Percentiles rank a stretch among this genome's conserved stretches.
Evolutionary conservation across 2,797 vertebrate genomes (phyloP).

Genomic region (Myotis pilosus): DNA sequence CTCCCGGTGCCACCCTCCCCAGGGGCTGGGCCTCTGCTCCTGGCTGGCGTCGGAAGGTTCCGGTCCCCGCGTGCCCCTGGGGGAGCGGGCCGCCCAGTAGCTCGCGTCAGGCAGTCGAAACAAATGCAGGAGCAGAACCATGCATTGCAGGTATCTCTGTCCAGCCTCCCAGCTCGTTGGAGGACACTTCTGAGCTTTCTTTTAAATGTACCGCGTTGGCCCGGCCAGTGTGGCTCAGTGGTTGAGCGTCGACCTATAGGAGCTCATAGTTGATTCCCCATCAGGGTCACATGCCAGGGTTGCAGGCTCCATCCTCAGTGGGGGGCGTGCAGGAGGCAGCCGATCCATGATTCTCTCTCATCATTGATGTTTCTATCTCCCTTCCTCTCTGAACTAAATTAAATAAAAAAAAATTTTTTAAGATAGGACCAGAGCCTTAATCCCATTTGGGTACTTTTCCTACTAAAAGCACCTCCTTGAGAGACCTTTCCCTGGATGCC

Average conservation of each 20-base stretch:
- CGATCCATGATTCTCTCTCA: no score
- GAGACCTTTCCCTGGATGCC: not conserved
- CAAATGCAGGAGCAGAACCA: no score
- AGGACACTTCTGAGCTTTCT: not conserved
- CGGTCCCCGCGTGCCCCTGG: accelerated
- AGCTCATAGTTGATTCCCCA: no score
- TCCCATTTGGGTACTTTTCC: not conserved
- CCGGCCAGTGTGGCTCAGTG: not conserved
- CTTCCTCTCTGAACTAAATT: not conserved
- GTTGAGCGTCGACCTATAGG: no score
- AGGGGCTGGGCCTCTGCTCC: accelerated
- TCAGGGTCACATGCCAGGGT: no score
- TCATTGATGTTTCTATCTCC: no score
- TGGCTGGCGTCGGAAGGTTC: accelerated
- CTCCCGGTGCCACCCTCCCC: accelerated
- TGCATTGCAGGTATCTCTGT: not conserved
- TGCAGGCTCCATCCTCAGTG: no score
- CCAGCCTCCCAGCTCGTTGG: not conserved
- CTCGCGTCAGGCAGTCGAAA: no score
- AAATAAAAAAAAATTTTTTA: not conserved
- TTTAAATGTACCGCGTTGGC: not conserved
- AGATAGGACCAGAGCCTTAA: not conserved
- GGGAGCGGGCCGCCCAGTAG: no score
- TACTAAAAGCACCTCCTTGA: not conserved
- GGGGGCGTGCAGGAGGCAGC: no score